Base-by-base conservation (phyloP, 1,140 invertebrate species). In the Kradibia gibbosae region DNA sequence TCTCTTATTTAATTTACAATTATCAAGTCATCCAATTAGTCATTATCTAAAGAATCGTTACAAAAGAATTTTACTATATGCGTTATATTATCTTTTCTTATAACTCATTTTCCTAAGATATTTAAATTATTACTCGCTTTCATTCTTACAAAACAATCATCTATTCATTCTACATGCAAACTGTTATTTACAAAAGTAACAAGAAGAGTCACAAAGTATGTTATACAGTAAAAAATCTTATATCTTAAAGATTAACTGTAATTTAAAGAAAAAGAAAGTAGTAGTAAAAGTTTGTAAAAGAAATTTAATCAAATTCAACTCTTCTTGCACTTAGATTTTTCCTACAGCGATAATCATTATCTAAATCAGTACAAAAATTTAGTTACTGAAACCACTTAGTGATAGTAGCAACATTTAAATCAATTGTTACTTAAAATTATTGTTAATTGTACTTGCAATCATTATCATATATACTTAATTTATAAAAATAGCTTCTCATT, bases 381-480 rank as follows among this genome's bases (percentile, higher is more conserved):
- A n/a, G 50, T 53, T 53, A 53, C 50, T 17, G 3, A 53, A 53
- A 53, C 50, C 62, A 76, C 48, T 76, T 17, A n/a, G 50, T 76
- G 25, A 55, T 74, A 76, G 20, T 72, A 77, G 25, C 10, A 81
- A 71, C 22, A 74, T 48, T 75, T n/a, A 74, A 81, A 48, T 81
- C 22, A 81, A 67, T 50, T 31, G 3, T 28, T 81, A 42, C 34
- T 25, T 77, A 71, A 71, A 75, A 81, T 75, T 81, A 76, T 34
- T 73, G 81, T 81, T 80, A 83, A 85, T 84, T 84, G 78, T 86
- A 85, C 82, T 84, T 82, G 74, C 57, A 84, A 53, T 78, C 78
- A 81, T 75, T 75, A 55, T 57, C 34, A 13, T 42, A 72, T 25
- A 10, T n/a, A 13, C 20, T 80, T 72, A 48, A 80, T 53, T 73